Evolutionary conservation across 1,140 invertebrate genomes (phyloP).

Genomic region (Orussus abietinus): DNA sequence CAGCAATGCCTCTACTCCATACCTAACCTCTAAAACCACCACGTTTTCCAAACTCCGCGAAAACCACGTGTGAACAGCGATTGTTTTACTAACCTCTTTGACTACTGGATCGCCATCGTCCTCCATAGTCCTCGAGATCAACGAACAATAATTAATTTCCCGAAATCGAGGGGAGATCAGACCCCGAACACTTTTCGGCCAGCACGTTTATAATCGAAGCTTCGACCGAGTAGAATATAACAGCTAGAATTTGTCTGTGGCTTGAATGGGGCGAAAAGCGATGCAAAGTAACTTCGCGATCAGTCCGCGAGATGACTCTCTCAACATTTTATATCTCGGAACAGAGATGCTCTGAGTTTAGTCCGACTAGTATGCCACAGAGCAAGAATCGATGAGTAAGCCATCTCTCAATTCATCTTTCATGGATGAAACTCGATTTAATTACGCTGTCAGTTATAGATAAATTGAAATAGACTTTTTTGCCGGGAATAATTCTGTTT

Average conservation of each 20-base stretch:
- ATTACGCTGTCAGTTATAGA: background rate
- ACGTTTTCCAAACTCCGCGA: background rate
- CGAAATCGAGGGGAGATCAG: too few species aligned
- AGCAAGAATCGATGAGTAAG: background rate
- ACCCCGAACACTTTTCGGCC: too few species aligned
- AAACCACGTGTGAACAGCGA: conserved; percentile 6
- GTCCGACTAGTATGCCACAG: too few species aligned
- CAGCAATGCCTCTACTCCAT: conserved; percentile 1
- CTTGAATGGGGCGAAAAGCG: too few species aligned
- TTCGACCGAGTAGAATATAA: too few species aligned
- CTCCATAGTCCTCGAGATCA: conserved; percentile 23
- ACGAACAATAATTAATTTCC: too few species aligned
- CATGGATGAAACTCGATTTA: background rate
- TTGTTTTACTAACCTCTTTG: conserved; percentile 36
- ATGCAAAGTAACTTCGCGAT: too few species aligned
- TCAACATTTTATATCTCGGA: too few species aligned
- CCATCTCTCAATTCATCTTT: background rate
- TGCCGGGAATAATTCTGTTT: background rate
- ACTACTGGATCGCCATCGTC: conserved; percentile 38
- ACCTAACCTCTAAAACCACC: conserved; percentile 17
- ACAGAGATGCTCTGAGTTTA: too few species aligned
- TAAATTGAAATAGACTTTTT: background rate
- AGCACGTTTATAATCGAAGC: too few species aligned
- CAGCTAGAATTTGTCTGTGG: too few species aligned
- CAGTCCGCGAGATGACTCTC: too few species aligned